Conservation (phyloP, 2,113 vertebrate genomes). For the cattle (Bos taurus) region ARS-UCD2.0 NC_037331.1:13816501-13817000, state of each 20-base stretch:
- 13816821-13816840: too few species aligned
- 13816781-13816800: too few species aligned
- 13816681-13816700: too few species aligned
- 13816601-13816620: fast-evolving
- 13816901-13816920: neutral
- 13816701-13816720: too few species aligned
- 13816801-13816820: too few species aligned
- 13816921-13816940: neutral
- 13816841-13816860: neutral
- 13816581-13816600: fast-evolving
- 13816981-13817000: neutral
- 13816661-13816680: too few species aligned
- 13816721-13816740: too few species aligned
- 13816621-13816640: fast-evolving
- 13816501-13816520: neutral
- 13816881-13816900: neutral
- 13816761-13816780: too few species aligned
- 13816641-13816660: too few species aligned
- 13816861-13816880: neutral
- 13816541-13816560: neutral
- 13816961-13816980: neutral
- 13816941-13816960: neutral
- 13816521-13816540: neutral
- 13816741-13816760: too few species aligned
- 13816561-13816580: neutral